Conservation (phyloP, 1,140 invertebrate genomes). For the Scylla paramamosain region DNA sequence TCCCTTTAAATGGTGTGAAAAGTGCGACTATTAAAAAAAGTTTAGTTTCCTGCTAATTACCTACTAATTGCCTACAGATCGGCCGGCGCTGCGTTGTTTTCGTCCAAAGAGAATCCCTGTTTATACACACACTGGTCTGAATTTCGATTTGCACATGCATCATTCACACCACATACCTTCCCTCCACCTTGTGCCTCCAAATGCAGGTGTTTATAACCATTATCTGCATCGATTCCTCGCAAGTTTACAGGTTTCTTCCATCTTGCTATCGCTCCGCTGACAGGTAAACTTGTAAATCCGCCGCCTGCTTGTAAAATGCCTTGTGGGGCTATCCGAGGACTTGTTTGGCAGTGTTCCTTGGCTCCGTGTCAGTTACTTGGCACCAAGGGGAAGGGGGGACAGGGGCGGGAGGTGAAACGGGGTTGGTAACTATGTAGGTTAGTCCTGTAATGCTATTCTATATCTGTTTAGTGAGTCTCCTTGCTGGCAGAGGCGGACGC, state of each 20-base stretch:
- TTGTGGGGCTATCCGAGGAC: background rate
- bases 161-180: background rate
- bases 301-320: background rate
- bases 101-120: too few species aligned
- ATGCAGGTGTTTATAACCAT: background rate
- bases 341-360: background rate
- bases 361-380: background rate
- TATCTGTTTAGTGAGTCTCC: background rate
- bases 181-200: background rate
- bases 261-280: background rate
- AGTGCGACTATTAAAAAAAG: background rate
- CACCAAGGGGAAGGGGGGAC: background rate
- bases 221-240: too few species aligned
- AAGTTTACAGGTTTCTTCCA: too few species aligned
- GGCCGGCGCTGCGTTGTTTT: background rate
- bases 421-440: background rate
- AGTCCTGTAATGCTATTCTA: background rate
- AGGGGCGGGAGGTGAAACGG: background rate
- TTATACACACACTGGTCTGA: too few species aligned
- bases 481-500: background rate
- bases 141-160: background rate
- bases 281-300: background rate
- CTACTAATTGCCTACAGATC: background rate
- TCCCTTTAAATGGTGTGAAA: background rate
- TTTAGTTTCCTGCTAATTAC: background rate